A percentile compares a stretch with the other conserved stretches of the same genome.
Conservation (phyloP, 2,113 vertebrate genomes). For the Amia ocellicauda region DNA sequence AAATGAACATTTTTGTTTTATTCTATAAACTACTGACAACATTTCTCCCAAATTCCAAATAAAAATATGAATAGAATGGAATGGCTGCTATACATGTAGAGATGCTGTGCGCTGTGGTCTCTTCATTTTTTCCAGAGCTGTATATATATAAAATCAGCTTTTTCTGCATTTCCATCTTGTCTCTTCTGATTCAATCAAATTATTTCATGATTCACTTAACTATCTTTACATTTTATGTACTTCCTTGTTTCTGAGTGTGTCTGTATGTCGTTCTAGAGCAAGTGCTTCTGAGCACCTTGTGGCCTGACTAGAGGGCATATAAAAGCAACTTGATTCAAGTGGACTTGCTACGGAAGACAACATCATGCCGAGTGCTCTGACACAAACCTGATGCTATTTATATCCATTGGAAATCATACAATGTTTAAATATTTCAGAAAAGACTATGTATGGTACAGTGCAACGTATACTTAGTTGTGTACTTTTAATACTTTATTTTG, state of each 20-base stretch:
- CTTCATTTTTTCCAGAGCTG: too few relatives aligned
- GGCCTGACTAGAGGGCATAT: neutral
- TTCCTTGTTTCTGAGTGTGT: neutral
- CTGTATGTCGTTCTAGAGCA: neutral
- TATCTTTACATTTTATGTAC: neutral
- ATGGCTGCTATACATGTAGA: too few relatives aligned
- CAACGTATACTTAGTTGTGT: constrained; percentile 11
- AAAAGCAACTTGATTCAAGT: constrained; percentile 12
- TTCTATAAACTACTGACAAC: too few relatives aligned
- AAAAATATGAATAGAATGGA: too few relatives aligned
- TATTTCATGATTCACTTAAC: constrained; percentile 1
- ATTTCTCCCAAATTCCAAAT: too few relatives aligned
- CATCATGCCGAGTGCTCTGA: neutral
- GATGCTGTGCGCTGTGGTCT: too few relatives aligned
- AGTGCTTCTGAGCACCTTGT: constrained; percentile 6
- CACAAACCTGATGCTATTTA: neutral
- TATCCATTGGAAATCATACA: too few relatives aligned
- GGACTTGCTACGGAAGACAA: neutral
- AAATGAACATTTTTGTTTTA: too few relatives aligned
- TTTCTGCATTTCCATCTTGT: neutral
- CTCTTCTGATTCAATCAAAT: neutral
- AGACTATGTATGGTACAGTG: constrained; percentile 1
- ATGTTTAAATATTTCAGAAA: too few relatives aligned
- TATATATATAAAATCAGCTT: too few relatives aligned
- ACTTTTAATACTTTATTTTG: too few relatives aligned